Conservation (phyloP, 2,888 invertebrate species). For the Ferrisia virgata region DNA sequence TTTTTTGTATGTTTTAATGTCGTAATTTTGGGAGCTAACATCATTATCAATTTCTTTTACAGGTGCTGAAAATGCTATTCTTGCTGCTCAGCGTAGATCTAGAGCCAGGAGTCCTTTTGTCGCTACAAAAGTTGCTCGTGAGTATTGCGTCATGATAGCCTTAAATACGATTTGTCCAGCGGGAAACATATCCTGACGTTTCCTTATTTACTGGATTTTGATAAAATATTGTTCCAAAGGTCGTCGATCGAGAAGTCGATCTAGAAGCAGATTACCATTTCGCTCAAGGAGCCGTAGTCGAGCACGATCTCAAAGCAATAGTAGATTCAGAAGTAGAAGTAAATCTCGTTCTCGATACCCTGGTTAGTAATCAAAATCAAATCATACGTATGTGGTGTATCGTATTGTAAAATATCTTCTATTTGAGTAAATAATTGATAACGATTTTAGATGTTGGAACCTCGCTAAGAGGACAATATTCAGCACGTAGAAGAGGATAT, state of each 20-base stretch:
- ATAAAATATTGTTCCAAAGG: background rate
- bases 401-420: background rate
- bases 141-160: background rate
- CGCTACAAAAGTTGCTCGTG: slow-evolving; percentile 20
- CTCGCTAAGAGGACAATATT: slow-evolving; percentile 19
- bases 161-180: background rate
- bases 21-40: too few species aligned
- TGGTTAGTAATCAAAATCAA: slow-evolving; percentile 6
- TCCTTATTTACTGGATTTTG: background rate
- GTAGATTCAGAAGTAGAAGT: slow-evolving; percentile 8
- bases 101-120: slow-evolving; percentile 37
- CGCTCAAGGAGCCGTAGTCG: slow-evolving; percentile 32
- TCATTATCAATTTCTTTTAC: background rate
- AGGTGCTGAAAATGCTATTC: background rate
- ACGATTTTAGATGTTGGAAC: background rate
- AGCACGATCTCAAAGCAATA: slow-evolving; percentile 3
- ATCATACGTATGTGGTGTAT: background rate
- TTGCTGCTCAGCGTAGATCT: background rate
- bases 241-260: slow-evolving; percentile 31
- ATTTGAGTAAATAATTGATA: background rate
- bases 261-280: slow-evolving; percentile 26
- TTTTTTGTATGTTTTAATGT: too few species aligned
- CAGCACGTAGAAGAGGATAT: background rate
- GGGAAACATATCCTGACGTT: background rate
- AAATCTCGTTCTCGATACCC: slow-evolving; percentile 10